Evolutionary conservation across 2,797 vertebrate genomes (phyloP).

Genomic region (Rhadinocentrus ornatus): DNA sequence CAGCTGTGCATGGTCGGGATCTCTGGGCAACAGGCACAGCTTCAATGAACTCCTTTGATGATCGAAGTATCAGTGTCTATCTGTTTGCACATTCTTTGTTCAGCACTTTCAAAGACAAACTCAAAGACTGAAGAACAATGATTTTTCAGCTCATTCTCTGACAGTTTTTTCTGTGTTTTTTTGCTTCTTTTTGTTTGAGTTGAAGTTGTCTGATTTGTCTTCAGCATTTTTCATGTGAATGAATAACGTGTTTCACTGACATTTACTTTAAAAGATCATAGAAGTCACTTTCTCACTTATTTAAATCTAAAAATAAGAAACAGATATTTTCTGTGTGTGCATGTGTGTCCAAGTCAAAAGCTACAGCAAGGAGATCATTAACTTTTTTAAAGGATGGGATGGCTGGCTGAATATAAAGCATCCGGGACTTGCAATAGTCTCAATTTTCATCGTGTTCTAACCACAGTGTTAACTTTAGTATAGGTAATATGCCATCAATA

Average conservation of each 20-base stretch:
- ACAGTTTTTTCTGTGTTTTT: constrained; percentile 35
- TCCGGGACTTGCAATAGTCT: too few species aligned
- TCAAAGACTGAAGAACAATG: constrained; percentile 20
- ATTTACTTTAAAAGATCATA: constrained; percentile 14
- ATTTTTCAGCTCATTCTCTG: constrained; percentile 2
- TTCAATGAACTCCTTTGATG: constrained; percentile 39
- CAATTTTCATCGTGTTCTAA: too few species aligned
- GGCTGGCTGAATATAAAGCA: too few species aligned
- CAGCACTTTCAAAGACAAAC: constrained; percentile 34
- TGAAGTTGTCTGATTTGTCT: constrained; percentile 10
- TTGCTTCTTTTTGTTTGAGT: constrained; percentile 22
- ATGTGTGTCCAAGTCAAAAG: too few species aligned
- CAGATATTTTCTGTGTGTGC: too few species aligned
- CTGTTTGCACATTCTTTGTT: constrained; percentile 41
- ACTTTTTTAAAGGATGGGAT: too few species aligned
- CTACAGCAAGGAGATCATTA: too few species aligned
- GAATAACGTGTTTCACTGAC: constrained; percentile 22
- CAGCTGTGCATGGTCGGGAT: constrained; percentile 13
- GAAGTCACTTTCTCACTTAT: constrained; percentile 1
- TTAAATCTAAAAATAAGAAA: background rate
- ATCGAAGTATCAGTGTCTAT: constrained; percentile 46
- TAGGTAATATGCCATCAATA: too few species aligned
- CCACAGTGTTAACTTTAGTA: too few species aligned
- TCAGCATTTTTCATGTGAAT: constrained; percentile 7
- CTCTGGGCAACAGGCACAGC: constrained; percentile 20